These are phyloP conservation scores for Cydia strobilella DNA, from an alignment of 1,140 invertebrate species.

Conservation along the genomic window DNA sequence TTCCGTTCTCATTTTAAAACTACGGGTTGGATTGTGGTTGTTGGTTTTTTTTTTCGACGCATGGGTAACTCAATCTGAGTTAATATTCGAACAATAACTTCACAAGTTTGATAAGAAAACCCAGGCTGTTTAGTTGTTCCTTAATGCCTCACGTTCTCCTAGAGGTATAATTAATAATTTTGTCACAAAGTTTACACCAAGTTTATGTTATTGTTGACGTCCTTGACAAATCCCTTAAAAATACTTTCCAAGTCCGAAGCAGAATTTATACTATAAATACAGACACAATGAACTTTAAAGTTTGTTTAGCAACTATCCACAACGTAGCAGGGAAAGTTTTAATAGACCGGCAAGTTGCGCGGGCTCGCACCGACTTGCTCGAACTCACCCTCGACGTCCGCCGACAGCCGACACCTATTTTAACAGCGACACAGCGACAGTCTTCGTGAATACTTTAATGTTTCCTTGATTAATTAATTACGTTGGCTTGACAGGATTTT, in stretches of 20 bases:
- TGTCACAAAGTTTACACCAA: background rate
- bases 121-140: too few relatives aligned
- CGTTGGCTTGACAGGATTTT: background rate
- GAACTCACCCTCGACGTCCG: background rate
- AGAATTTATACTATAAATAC: background rate
- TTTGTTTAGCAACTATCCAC: conserved; percentile 26
- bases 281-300: background rate
- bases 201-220: background rate
- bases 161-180: too few relatives aligned
- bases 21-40: too few relatives aligned
- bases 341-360: conserved; percentile 9
- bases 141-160: too few relatives aligned
- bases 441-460: background rate
- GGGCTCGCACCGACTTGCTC: background rate
- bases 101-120: too few relatives aligned
- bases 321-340: conserved; percentile 30
- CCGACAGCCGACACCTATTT: conserved; percentile 2
- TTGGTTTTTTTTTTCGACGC: too few relatives aligned
- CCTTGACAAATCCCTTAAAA: conserved; percentile 18
- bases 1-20: too few relatives aligned
- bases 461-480: background rate
- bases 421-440: conserved; percentile 9
- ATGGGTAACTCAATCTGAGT: too few relatives aligned
- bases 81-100: too few relatives aligned
- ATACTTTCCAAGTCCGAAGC: conserved; percentile 17